These are phyloP conservation scores for Noctua fimbriata DNA, from an alignment of 2,888 invertebrate genomes.

Conservation along the genomic window DNA sequence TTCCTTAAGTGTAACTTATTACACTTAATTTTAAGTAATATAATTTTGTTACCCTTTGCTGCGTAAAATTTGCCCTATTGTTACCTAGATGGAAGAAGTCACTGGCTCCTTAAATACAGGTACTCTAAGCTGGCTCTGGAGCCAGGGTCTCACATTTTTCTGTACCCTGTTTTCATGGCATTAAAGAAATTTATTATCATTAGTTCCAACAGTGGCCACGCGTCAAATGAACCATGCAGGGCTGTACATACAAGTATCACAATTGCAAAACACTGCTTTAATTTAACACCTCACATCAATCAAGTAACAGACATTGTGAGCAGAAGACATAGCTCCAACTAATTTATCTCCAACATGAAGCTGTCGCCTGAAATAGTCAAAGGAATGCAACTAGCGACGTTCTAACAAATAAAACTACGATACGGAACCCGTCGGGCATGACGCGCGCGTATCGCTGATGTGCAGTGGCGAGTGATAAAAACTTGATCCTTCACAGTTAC, in stretches of 20 bases:
- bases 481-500: conserved; percentile 69
- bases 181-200: too few relatives aligned
- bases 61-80: too few relatives aligned
- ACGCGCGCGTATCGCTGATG: conserved; percentile 49
- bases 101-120: too few relatives aligned
- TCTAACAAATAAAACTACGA: conserved; percentile 60
- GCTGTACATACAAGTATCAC: neutral
- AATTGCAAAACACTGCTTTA: conserved; percentile 13
- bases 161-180: too few relatives aligned
- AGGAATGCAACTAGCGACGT: conserved; percentile 51
- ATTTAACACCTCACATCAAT: conserved; percentile 10
- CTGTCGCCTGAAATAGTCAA: conserved; percentile 54
- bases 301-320: conserved; percentile 8
- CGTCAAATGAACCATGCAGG: neutral
- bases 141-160: too few relatives aligned
- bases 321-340: conserved; percentile 19
- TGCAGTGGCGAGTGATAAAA: conserved; percentile 62
- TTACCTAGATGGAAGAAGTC: too few relatives aligned
- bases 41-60: too few relatives aligned
- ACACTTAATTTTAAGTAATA: too few relatives aligned
- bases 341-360: conserved; percentile 34
- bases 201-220: neutral
- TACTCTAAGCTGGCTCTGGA: too few relatives aligned
- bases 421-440: conserved; percentile 52
- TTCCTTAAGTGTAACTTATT: too few relatives aligned